Evolutionary conservation across 2,113 vertebrate genomes (phyloP).

Genomic region (Clarias batrachus): DNA sequence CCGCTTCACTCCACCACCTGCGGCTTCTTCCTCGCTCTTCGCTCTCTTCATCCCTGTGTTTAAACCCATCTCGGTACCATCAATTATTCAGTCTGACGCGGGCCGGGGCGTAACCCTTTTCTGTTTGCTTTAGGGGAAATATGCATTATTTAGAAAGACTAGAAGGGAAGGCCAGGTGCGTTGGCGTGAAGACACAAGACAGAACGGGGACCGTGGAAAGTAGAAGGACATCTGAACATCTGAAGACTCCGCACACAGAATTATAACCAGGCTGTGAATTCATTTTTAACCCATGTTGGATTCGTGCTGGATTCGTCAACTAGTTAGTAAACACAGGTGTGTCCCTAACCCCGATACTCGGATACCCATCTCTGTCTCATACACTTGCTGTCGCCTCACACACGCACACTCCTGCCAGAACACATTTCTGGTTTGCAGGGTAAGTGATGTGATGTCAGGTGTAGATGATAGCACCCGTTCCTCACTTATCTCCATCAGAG

Average conservation of each 20-base stretch:
- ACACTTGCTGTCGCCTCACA: neutral
- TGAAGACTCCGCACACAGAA: neutral
- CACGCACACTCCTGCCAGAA: neutral
- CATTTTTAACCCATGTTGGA: no score
- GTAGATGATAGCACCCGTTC: neutral
- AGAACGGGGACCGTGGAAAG: neutral
- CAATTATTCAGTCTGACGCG: conserved; percentile 42
- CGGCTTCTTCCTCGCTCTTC: neutral
- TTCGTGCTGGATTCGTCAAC: neutral
- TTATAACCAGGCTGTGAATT: neutral
- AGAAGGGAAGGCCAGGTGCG: neutral
- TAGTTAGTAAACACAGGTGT: no score
- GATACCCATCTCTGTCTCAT: no score
- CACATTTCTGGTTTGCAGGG: neutral
- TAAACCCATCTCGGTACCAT: neutral
- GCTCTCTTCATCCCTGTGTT: neutral
- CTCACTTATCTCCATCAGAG: neutral
- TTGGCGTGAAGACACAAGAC: neutral
- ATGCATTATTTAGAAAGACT: conserved; percentile 44
- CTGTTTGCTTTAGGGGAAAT: conserved; percentile 11
- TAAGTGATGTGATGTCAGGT: neutral
- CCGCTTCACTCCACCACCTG: neutral
- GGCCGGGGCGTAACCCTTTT: neutral
- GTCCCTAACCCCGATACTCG: neutral
- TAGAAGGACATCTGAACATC: no score